Evolutionary conservation across 2,888 invertebrate species (phyloP).

Genomic region (Lamellibrachia columna): DNA sequence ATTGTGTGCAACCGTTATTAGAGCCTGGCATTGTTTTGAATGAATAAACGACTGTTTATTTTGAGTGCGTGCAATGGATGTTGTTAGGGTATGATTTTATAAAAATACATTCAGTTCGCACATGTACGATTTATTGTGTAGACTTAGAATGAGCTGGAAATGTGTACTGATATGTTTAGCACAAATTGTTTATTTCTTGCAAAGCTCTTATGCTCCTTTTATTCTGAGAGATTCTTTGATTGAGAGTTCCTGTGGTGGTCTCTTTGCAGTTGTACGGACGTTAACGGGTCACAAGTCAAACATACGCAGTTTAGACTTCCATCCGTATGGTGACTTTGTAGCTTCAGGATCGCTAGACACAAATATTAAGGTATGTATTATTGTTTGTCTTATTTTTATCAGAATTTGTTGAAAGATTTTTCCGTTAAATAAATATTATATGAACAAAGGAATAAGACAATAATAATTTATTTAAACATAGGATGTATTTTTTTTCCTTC

Average conservation of each 20-base stretch:
- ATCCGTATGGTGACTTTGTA: slow-evolving; percentile 93
- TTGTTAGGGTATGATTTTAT: too few species aligned
- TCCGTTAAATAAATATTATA: background rate
- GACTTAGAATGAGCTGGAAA: background rate
- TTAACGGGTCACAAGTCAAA: slow-evolving; percentile 88
- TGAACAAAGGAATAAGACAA: background rate
- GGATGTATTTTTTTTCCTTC: background rate
- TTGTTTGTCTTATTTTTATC: background rate
- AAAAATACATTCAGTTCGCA: background rate
- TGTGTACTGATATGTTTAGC: background rate
- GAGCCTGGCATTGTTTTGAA: too few species aligned
- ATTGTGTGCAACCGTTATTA: too few species aligned
- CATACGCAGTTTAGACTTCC: slow-evolving; percentile 90
- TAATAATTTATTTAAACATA: background rate
- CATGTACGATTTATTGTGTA: background rate
- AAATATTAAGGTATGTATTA: slow-evolving; percentile 74
- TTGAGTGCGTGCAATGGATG: too few species aligned
- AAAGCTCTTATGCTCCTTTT: background rate
- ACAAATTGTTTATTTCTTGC: background rate
- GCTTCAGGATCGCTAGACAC: slow-evolving; percentile 94
- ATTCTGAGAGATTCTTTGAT: background rate
- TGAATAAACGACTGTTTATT: too few species aligned
- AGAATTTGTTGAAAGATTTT: background rate
- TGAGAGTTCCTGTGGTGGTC: background rate
- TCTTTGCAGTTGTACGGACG: slow-evolving; percentile 77